Percentiles rank a stretch among this genome's conserved stretches.
Evolutionary conservation across 2,888 invertebrate species (phyloP).

Genomic region (Ecliptopera silaceata): DNA sequence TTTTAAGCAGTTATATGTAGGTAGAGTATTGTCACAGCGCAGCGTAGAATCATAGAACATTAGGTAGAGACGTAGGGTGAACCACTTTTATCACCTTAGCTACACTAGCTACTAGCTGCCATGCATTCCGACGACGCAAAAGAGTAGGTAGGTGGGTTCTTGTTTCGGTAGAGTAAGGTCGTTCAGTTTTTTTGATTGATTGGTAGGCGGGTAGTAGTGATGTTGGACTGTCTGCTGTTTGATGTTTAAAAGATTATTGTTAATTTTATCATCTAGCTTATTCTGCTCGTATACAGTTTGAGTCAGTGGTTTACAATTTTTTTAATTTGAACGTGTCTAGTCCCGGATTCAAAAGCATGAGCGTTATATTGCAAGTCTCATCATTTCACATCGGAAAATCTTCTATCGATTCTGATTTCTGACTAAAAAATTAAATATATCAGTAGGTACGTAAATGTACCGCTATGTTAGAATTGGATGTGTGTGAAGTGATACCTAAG

Average conservation of each 20-base stretch:
- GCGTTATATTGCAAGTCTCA: no score
- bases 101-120: not conserved
- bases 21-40: no score
- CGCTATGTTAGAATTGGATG: no score
- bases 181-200: constrained; percentile 12
- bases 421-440: no score
- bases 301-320: no score
- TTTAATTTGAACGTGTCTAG: no score
- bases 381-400: no score
- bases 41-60: no score
- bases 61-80: constrained; percentile 22
- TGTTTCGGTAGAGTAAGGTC: constrained; percentile 24
- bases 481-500: not conserved
- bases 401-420: no score
- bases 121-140: constrained; percentile 30
- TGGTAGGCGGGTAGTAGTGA: not conserved
- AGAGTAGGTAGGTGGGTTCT: constrained; percentile 7
- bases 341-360: no score
- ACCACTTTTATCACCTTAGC: constrained; percentile 22
- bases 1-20: constrained; percentile 26
- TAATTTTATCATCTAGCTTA: not conserved
- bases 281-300: no score
- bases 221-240: not conserved
- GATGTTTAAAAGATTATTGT: not conserved
- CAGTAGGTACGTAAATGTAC: no score